Percentiles rank a stretch among this genome's conserved stretches.
Evolutionary conservation across 2,888 invertebrate genomes (phyloP).

Genomic region (Diarsia rubi): DNA sequence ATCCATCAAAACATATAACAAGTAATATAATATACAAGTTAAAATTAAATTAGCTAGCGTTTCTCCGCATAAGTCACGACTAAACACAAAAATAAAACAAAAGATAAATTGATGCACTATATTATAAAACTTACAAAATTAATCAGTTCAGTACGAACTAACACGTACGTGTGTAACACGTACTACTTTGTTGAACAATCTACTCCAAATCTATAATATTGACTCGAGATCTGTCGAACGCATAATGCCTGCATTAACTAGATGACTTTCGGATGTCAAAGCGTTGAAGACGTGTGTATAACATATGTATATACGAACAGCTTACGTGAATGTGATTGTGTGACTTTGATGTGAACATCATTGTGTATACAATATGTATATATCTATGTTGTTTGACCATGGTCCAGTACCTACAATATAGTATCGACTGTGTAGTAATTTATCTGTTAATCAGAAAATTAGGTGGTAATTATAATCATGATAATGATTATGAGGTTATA

Average conservation of each 20-base stretch:
- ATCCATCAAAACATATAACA: background rate
- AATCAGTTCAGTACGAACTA: background rate
- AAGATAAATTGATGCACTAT: background rate
- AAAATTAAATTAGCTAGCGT: background rate
- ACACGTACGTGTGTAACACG: no score
- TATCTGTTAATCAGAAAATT: background rate
- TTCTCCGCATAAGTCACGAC: background rate
- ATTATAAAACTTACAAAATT: background rate
- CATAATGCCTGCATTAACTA: slow-evolving; percentile 44
- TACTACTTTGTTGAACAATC: slow-evolving; percentile 15
- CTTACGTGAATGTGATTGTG: slow-evolving; percentile 7
- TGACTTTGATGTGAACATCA: slow-evolving; percentile 22
- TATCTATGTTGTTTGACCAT: background rate
- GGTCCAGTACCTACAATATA: background rate
- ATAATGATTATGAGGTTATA: background rate
- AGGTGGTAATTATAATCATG: background rate
- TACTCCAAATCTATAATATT: slow-evolving; percentile 20
- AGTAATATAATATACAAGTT: no score
- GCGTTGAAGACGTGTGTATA: background rate
- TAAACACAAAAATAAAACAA: background rate
- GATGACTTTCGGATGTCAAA: slow-evolving; percentile 43
- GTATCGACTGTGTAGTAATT: background rate
- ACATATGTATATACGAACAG: background rate
- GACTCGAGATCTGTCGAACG: slow-evolving; percentile 17
- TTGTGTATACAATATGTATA: background rate